phyloP scores from a whole-genome alignment of 2,888 invertebrate species.

The Loripinus fragilis region DNA sequence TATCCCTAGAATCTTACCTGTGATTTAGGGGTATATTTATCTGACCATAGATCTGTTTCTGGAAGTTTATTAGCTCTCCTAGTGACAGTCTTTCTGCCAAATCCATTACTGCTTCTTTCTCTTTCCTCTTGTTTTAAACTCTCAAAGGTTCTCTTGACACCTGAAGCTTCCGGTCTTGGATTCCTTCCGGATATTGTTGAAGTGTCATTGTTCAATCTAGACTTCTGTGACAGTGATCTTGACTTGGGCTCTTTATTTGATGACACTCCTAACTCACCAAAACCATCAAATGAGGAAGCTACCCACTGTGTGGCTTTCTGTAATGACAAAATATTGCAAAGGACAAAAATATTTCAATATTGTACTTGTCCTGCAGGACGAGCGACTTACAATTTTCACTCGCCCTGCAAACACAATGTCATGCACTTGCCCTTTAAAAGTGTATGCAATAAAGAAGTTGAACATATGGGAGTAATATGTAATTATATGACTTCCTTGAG shows the following conservation, averaged over 20 bases:
- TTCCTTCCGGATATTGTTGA: not conserved
- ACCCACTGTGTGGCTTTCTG: slow-evolving; percentile 73
- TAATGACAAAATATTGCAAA: slow-evolving; percentile 1
- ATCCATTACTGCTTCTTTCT: not conserved
- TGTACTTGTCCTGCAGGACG: no score
- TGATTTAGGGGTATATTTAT: slow-evolving; percentile 71
- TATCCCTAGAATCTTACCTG: no score
- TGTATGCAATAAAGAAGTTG: no score
- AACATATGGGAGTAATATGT: no score
- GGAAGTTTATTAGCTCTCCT: slow-evolving; percentile 50
- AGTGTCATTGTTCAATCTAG: not conserved
- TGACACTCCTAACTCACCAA: slow-evolving; percentile 48
- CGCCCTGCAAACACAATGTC: no score
- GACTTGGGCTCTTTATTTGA: not conserved
- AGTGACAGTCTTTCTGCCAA: slow-evolving; percentile 34
- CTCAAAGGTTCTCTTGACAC: slow-evolving; percentile 17
- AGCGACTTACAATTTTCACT: no score
- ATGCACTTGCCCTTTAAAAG: no score
- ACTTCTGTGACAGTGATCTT: not conserved
- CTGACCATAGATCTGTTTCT: slow-evolving; percentile 71
- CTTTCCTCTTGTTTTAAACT: slow-evolving; percentile 10
- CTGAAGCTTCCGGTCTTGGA: not conserved
- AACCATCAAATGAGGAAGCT: slow-evolving; percentile 75
- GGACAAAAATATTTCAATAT: no score
- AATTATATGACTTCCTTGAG: no score